These are phyloP conservation scores for Eudasyphora cyanicolor DNA, from an alignment of 2,888 invertebrate species.

Conservation along the genomic window DNA sequence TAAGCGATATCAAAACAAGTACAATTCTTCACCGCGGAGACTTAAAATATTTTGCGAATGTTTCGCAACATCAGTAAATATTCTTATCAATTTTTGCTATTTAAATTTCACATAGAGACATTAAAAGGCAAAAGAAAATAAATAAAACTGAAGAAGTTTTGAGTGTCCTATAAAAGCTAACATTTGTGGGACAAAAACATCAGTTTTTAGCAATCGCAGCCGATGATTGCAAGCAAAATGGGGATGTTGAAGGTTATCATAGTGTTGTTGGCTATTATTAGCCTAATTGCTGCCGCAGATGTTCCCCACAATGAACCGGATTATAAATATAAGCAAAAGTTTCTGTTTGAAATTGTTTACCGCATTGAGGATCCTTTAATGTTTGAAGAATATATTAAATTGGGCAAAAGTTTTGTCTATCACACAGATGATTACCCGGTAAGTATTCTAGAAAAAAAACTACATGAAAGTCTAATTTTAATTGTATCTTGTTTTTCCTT, in stretches of 20 bases:
- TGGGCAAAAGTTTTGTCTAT: constrained; percentile 60
- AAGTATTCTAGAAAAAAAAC: constrained; percentile 18
- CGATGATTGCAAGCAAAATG: constrained; percentile 24
- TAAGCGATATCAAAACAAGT: too few relatives aligned
- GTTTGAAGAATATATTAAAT: constrained; percentile 71
- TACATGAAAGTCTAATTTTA: neutral
- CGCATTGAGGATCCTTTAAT: constrained; percentile 69
- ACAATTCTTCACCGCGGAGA: too few relatives aligned
- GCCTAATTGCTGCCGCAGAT: constrained; percentile 71
- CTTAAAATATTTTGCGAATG: too few relatives aligned
- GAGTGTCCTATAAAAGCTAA: neutral
- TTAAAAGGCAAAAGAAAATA: too few relatives aligned
- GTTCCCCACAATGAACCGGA: constrained; percentile 55
- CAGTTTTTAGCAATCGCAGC: constrained; percentile 54
- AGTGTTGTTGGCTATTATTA: constrained; percentile 71
- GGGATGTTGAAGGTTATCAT: constrained; percentile 62
- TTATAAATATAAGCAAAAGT: constrained; percentile 69
- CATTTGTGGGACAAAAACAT: neutral
- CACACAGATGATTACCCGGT: constrained; percentile 63
- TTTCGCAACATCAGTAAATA: too few relatives aligned
- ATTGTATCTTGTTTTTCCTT: constrained; percentile 73
- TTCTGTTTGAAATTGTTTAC: constrained; percentile 72
- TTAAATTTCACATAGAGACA: too few relatives aligned
- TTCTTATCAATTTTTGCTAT: too few relatives aligned
- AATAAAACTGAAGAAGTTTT: too few relatives aligned